A percentile compares a stretch with the other conserved stretches of the same genome.
These are phyloP conservation scores for Coelopa frigida DNA, from an alignment of 1,140 invertebrate genomes.

Conservation along the genomic window DNA sequence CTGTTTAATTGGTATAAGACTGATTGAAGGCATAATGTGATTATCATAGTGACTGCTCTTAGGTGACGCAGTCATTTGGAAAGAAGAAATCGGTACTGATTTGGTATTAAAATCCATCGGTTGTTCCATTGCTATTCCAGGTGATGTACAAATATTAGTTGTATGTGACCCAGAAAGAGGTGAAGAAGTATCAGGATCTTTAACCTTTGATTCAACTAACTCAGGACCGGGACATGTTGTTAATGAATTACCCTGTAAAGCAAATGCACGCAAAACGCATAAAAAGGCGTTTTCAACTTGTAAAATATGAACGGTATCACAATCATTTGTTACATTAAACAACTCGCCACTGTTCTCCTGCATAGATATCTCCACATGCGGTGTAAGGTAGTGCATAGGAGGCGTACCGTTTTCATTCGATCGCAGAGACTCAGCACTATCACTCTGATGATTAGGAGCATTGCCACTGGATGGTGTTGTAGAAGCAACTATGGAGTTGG, in stretches of 20 bases:
- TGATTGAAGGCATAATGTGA: constrained; percentile 73
- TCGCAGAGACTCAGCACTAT: constrained; percentile 70
- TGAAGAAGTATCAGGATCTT: constrained; percentile 29
- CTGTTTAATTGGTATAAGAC: constrained; percentile 79
- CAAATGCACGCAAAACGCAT: constrained; percentile 44
- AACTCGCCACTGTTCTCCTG: constrained; percentile 54
- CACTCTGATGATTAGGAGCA: constrained; percentile 55
- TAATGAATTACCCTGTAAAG: constrained; percentile 33
- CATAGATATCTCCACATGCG: constrained; percentile 77
- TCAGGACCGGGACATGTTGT: constrained; percentile 10
- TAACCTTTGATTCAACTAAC: constrained; percentile 13
- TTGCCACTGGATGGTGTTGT: too few species aligned
- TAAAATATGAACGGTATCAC: constrained; percentile 13
- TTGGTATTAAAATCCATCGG: constrained; percentile 41
- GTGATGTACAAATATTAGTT: too few species aligned
- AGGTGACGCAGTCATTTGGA: constrained; percentile 7
- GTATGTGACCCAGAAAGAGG: constrained; percentile 18
- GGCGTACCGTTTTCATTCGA: constrained; percentile 75
- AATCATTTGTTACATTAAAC: constrained; percentile 36
- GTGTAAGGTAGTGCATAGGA: constrained; percentile 82
- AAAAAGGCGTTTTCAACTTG: constrained; percentile 28
- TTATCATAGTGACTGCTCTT: constrained; percentile 43
- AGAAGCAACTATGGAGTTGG: too few species aligned
- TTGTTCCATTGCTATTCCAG: constrained; percentile 21
- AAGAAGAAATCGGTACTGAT: constrained; percentile 31